Base-by-base conservation (phyloP, 2,113 vertebrate species). In the Brevimyrus niger region DNA sequence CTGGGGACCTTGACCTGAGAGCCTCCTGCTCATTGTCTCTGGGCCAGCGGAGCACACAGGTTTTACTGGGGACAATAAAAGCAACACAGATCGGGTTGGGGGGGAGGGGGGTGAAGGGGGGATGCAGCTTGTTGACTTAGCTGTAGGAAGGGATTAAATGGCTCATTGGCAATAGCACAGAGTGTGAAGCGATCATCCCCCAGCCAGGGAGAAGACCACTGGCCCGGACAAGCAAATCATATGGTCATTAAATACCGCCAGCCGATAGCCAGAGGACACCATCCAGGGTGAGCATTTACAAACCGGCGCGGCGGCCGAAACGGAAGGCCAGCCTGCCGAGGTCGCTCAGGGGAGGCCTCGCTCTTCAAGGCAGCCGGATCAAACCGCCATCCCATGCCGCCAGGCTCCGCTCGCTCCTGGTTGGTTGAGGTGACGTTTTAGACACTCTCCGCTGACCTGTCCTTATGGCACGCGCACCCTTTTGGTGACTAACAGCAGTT, bases 201-300 rank as follows among this genome's bases (percentile, higher is more conserved):
- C 89, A 27, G 92, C 92, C 5, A 95, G 96, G 96, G 95, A 96
- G 92, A 95, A 96, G 96, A 94, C 96, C 94, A 96, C 95, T 96
- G 95, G 94, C 95, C 95, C 97, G 96, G 97, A 97, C 96, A 97
- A 99, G 97, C 97, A 96, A 96, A 97, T 97, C 92, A 92, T 95
- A 94, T 95, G 97, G 96, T 95, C 96, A 97, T 97, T 96, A 96
- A 97, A 97, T 95, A 94, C 94, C 94, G 95, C 95, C 95, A 95
- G 94, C 94, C 93, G 94, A 94, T 90, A 93, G 92, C 93, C 94
- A 92, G 94, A 90, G 88, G 95, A 95, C 94, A 95, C 95, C 94
- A 95, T 96, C 96, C 93, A 95, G 82, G 85, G 85, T 7, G 85
- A 46, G 94, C 83, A 84, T 93, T 94, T 89, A 93, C 91, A 92